Base-by-base conservation (phyloP, 2,888 invertebrate species). In the Mongoloraphidia duomilia region DNA sequence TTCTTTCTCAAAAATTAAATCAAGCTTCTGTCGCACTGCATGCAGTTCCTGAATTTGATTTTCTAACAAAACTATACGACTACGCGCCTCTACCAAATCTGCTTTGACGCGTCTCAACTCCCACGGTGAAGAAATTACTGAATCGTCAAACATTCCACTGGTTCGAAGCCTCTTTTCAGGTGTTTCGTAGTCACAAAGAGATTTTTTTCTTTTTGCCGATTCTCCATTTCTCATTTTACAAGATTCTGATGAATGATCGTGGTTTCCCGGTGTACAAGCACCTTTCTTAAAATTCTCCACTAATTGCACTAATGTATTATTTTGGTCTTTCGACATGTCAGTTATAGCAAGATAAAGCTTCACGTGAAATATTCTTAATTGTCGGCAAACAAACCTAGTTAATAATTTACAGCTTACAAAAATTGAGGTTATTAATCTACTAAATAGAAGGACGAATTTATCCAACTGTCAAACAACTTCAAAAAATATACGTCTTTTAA, bases 1-100 rank as follows among this genome's bases (percentile, higher is more conserved):
- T 63, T 87, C 85, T 53, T 79, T 81, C 51, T 84, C 81, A 63
- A 82, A 85, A 49, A 84, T 63, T 10, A 83, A 74, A 60, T 85
- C 80, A 69, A 82, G 79, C 64, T 84, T 80, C 49, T 78, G 79
- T 4, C 81, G 74, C 13, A 85, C 73, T 50, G 75, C 76, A 51
- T 83, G 80, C 61, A 83, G 76, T 36, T 83, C 79, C 48, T 77
- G 76, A 12, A 86, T 73, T 53, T 79, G 72, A 33, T 75, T 72
- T 63, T 81, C 78, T 45, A 80, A 59, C 53, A 71, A 71, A 42
- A 70, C 66, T 52, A 80, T 76, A 65, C 75, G 64, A 41, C 65
- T 66, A 49, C 67, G 62, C 1, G 80, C 74, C 58, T 77, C 81
- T 50, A 82, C 68, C 44, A 83, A 65, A 63, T 84, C 82, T 34